Base-by-base conservation (phyloP, 2,888 invertebrate species). In the Tetrapedia diversipes region DNA sequence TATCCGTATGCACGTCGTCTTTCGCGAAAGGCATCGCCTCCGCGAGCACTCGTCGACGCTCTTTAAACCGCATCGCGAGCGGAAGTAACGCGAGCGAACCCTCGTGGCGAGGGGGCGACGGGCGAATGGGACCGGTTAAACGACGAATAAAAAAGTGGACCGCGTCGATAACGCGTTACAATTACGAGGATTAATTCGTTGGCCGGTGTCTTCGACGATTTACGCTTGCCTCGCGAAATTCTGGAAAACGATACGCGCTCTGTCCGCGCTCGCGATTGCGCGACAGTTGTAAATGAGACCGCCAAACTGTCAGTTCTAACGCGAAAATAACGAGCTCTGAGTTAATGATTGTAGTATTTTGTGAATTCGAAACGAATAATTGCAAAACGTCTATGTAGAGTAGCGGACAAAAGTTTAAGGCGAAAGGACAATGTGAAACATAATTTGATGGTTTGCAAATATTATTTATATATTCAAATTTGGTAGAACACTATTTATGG, bases 211-310 rank as follows among this genome's bases (percentile, higher is more conserved):
- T 41, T 24, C n/a, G 1, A 53, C 34, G 29, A 68, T 73, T 73
- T 41, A 11, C 19, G 73, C 73, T 37, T 32, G 29, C 47, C 34
- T 2, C 41, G 67, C 65, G 68, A 65, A 78, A 80, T 78, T 65
- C 51, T 11, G 67, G 8, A 68, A 74, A 77, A 56, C 67, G 60
- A 72, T 39, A 39, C 19, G 0, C 8, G n/a, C n/a, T n/a, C n/a
- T 1, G 29, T 4, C 14, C 57, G 32, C 6, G n/a, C 16, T 22
- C 19, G 47, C 34, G 56, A 39, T 32, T 27, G 29, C 10, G 16
- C 37, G 63, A 63, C 22, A n/a, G 22, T 43, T 22, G 3, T 24
- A 29, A 22, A 14, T n/a, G 22, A 32, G 10, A n/a, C n/a, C 4
- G n/a, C n/a, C 14, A 6, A 16, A 37, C 10, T 19, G 16, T 29